Evolutionary conservation across 1,140 invertebrate species (phyloP).

Genomic region (Macrotrachela quadricornifera): DNA sequence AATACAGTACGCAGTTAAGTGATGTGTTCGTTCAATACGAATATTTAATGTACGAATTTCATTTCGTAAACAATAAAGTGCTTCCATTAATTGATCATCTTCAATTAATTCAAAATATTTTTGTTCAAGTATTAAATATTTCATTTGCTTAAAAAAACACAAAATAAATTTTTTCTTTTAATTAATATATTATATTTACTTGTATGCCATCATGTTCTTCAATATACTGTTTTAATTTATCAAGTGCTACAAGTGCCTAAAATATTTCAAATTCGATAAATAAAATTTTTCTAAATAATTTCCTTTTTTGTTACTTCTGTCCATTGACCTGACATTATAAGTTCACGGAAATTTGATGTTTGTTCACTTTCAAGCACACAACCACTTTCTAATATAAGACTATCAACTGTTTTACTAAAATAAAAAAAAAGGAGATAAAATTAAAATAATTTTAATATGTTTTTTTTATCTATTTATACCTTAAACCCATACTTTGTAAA

Average conservation of each 20-base stretch:
- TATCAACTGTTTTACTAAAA: constrained; percentile 42
- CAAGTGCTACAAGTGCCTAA: too few relatives aligned
- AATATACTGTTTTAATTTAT: too few relatives aligned
- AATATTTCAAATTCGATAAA: too few relatives aligned
- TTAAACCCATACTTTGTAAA: constrained; percentile 65
- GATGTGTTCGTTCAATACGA: constrained; percentile 75
- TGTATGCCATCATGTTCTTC: too few relatives aligned
- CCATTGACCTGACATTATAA: constrained; percentile 86
- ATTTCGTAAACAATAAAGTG: constrained; percentile 70
- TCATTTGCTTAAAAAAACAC: constrained; percentile 56
- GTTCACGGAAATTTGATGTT: constrained; percentile 70
- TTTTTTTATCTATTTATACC: too few relatives aligned
- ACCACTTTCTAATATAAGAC: constrained; percentile 63
- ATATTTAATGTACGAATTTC: constrained; percentile 80
- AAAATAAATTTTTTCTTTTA: neutral
- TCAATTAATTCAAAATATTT: constrained; percentile 87
- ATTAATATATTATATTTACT: too few relatives aligned
- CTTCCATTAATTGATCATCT: constrained; percentile 67
- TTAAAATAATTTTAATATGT: too few relatives aligned
- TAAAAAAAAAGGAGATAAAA: too few relatives aligned
- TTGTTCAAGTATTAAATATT: constrained; percentile 80
- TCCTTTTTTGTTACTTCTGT: constrained; percentile 12
- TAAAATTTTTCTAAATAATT: too few relatives aligned
- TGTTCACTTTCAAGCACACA: constrained; percentile 78
- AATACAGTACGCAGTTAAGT: constrained; percentile 53